Conservation (phyloP, 2,888 invertebrate genomes). For the Eristalis arbustorum region DNA sequence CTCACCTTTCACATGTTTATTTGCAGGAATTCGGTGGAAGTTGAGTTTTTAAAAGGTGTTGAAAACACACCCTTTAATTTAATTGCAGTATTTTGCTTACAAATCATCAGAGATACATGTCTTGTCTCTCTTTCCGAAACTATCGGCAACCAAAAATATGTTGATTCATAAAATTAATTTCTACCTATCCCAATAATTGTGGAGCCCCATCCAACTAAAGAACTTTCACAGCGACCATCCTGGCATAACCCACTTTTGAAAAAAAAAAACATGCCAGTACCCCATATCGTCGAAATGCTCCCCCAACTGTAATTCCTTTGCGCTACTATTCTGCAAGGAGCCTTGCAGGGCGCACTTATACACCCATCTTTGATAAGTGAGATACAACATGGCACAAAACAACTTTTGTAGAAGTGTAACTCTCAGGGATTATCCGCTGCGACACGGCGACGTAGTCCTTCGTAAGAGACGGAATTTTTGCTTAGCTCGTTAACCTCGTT, state of each 20-base stretch:
- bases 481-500: constrained; percentile 60
- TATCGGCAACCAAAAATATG: not conserved
- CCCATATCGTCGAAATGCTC: not conserved
- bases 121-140: too few species aligned
- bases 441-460: not conserved
- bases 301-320: not conserved
- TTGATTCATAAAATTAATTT: not conserved
- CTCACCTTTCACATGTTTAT: too few species aligned
- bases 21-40: too few species aligned
- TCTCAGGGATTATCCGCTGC: constrained; percentile 45
- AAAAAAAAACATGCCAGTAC: not conserved
- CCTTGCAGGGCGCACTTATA: not conserved
- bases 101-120: too few species aligned
- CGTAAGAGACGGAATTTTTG: not conserved
- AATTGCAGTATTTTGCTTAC: too few species aligned
- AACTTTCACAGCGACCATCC: not conserved
- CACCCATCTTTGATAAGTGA: constrained; percentile 15
- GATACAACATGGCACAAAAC: constrained; percentile 31
- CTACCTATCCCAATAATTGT: not conserved
- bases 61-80: too few species aligned
- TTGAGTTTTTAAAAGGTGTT: too few species aligned
- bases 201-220: not conserved
- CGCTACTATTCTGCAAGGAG: not conserved
- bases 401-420: constrained; percentile 28
- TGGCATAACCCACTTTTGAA: not conserved